Base-by-base conservation (phyloP, 2,113 vertebrate species). In the Cercopithecus mona region DNA sequence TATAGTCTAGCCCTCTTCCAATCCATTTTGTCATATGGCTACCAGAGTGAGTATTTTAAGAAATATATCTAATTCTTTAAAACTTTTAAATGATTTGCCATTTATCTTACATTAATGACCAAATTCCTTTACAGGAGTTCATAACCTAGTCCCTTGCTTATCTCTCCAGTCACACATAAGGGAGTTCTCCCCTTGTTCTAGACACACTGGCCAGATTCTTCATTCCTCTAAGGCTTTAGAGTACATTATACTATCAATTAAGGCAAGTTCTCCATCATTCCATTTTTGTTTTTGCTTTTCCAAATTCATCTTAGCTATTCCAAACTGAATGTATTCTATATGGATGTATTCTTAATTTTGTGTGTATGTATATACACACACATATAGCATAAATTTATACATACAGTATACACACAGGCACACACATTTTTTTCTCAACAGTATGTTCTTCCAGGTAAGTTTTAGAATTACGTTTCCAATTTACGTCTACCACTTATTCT, bases 381-480 rank as follows among this genome's bases (percentile, higher is more conserved):
- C 18, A 38, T 64, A 30, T 32, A 64, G 5, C 30, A n/a, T 68
- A 70, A n/a, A n/a, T 70, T 38, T 38, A 70, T n/a, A 38, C 35
- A 70, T n/a, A 70, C 11, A 84, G 5, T 6, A 85, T 22, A 66
- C 8, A 16, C 25, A 23, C 5, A 66, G 32, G 59, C 50, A 32
- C 10, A 66, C 43, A 84, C 5, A 18, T 35, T 64, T 20, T 9
- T 85, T 79, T 66, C 55, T 57, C 64, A 94, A 57, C 18, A 61
- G 4, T 43, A 38, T 91, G 38, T 76, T 52, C 76, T 70, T 88
- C 48, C 50, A 52, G 40, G 50, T 92, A 88, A 94, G 82, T 68
- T 88, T 94, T 88, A 86, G 66, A 87, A 91, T 87, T 59, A 81
- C 7, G 61, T 76, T 81, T 66, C 40, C 59, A 92, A 83, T 82